Evolutionary conservation across 2,888 invertebrate species (phyloP).

Genomic region (Epirrita christyi): DNA sequence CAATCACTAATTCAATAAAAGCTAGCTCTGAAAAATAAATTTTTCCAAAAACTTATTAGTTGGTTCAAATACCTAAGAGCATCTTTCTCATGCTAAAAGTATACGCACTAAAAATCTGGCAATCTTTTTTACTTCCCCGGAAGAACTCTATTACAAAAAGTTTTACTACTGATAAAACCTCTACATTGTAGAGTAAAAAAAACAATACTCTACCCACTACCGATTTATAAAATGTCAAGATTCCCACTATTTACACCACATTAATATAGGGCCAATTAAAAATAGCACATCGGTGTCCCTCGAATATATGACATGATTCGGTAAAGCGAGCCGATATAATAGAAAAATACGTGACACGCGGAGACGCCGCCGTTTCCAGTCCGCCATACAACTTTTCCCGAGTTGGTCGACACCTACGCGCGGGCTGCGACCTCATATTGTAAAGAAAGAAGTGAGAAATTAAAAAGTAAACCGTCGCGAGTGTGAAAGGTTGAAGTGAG

Average conservation of each 20-base stretch:
- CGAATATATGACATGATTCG: constrained; percentile 68
- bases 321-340: constrained; percentile 65
- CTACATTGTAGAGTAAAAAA: too few relatives aligned
- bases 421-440: constrained; percentile 41
- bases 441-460: constrained; percentile 28
- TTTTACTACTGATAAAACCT: too few relatives aligned
- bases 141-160: too few relatives aligned
- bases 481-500: constrained; percentile 24
- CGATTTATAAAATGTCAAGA: constrained; percentile 17
- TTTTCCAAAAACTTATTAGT: too few relatives aligned
- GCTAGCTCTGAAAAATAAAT: too few relatives aligned
- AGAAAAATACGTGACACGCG: constrained; percentile 71
- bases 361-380: constrained; percentile 64
- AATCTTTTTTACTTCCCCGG: too few relatives aligned
- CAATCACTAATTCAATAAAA: too few relatives aligned
- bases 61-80: too few relatives aligned
- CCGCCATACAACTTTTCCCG: constrained; percentile 73
- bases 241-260: constrained; percentile 30
- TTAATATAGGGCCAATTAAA: constrained; percentile 60
- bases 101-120: too few relatives aligned
- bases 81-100: too few relatives aligned
- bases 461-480: too few relatives aligned
- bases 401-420: constrained; percentile 72
- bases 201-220: constrained; percentile 7
- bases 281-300: constrained; percentile 70